These are phyloP conservation scores for Pseudopipra pipra DNA, from an alignment of 2,113 vertebrate genomes.

Conservation along the genomic window DNA sequence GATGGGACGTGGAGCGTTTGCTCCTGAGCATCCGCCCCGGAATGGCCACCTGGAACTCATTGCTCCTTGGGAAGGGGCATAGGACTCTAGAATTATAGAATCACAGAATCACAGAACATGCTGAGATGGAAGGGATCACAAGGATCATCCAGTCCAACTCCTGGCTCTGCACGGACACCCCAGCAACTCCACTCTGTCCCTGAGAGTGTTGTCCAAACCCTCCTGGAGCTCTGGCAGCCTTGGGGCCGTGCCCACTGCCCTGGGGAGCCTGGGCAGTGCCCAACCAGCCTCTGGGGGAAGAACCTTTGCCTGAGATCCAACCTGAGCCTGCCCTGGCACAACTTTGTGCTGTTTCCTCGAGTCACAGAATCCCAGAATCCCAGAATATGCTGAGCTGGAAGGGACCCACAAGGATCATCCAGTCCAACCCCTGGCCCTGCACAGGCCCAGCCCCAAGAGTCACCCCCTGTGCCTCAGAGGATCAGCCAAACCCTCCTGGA, in stretches of 20 bases:
- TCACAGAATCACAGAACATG: background rate
- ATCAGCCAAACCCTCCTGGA: background rate
- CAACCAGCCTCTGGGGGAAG: background rate
- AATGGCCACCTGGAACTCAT: background rate
- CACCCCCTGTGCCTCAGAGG: background rate
- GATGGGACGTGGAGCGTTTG: fast-evolving
- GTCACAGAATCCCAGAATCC: too few relatives aligned
- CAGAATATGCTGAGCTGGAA: too few relatives aligned
- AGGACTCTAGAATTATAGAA: background rate
- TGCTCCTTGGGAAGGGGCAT: background rate
- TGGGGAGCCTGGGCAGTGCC: background rate
- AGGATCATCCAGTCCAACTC: background rate
- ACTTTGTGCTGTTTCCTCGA: background rate
- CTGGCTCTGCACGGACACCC: background rate
- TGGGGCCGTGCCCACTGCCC: too few relatives aligned
- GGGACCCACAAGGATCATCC: too few relatives aligned
- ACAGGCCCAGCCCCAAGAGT: too few relatives aligned
- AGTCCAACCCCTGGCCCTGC: too few relatives aligned
- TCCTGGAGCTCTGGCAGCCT: too few relatives aligned
- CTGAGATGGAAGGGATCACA: background rate
- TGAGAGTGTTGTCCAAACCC: too few relatives aligned
- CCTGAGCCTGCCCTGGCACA: background rate
- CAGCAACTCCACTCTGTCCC: too few relatives aligned
- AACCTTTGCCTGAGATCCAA: background rate
- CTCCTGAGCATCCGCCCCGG: background rate